Base-by-base conservation (phyloP, 1,140 invertebrate genomes). In the Centruroides vittatus region DNA sequence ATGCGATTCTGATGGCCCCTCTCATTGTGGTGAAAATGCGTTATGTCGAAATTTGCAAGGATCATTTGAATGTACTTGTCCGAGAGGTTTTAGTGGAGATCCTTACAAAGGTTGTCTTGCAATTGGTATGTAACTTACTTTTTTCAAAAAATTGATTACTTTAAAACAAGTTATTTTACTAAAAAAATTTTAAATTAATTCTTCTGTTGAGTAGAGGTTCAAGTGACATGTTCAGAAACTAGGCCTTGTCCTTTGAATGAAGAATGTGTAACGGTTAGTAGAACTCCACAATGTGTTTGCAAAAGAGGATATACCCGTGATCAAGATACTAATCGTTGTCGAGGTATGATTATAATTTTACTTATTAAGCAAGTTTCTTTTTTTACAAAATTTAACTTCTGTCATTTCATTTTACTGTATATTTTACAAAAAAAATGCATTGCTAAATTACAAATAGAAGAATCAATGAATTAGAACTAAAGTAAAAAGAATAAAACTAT, bases 11-110 rank as follows among this genome's bases (percentile, higher is more conserved):
- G 79, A 76, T 46, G 58, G 54, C 13, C 47, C 61, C n/a, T 50
- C 57, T 67, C 88, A 88, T 3, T 93, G 91, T 73, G 85, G 85
- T 6, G 61, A 76, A 1, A 86, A 88, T 51, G 89, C 89, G 1
- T 80, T 93, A 54, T 94, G 91, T 71, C 84, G 85, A 67, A 93
- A 94, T 69, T 81, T 88, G 66, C 86, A 86, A 1, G 91, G 91
- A 8, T 80, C 81, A 12, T 94, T 86, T 69, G 81, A 82, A 10
- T 94, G 91, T 68, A 86, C 92, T 68, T 94, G 91, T 72, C 88
- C 90, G 50, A 56, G 63, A 36, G 67, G 71, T 10, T 67, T 64
- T 64, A 60, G 63, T 63, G 69, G 88, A 79, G 80, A 87, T 79
- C 58, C 88, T 78, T 78, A 81, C 75, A 72, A 80, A 75, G 63